Evolutionary conservation across 37 sponge, comb jelly and placozoan species (phyloP).

Genomic region (Halisarca cf. caerulea): DNA sequence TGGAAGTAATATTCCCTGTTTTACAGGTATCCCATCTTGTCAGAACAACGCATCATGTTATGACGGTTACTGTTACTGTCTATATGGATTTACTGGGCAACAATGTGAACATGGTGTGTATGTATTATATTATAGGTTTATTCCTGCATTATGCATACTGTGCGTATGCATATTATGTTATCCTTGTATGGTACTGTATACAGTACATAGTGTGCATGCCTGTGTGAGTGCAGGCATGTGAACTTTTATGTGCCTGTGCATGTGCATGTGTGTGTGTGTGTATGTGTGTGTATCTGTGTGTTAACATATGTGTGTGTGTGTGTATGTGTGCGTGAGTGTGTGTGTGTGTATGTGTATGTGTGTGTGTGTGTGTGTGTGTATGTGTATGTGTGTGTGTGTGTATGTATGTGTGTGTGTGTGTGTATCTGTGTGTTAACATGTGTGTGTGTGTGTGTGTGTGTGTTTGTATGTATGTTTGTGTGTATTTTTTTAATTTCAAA

Average conservation of each 20-base stretch:
- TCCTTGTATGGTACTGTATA: neutral
- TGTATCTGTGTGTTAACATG: neutral
- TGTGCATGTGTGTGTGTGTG: neutral
- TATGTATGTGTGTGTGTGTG: conserved; percentile 31
- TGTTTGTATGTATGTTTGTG: no score
- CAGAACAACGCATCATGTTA: neutral
- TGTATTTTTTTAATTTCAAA: no score
- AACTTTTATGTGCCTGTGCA: neutral
- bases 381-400: conserved; percentile 38
- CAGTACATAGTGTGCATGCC: no score
- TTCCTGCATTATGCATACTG: no score
- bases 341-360: conserved; percentile 5
- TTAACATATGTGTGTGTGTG: conserved; percentile 1
- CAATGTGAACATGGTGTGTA: neutral
- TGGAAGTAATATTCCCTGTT: neutral
- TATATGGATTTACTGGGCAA: neutral
- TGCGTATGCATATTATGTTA: no score
- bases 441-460: conserved; percentile 7
- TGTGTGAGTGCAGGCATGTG: no score
- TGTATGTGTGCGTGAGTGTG: conserved; percentile 9
- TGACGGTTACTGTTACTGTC: neutral
- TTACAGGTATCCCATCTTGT: neutral
- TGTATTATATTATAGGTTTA: neutral
- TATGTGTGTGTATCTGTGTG: conserved; percentile 36
- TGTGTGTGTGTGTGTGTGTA: conserved; percentile 33